These are phyloP conservation scores for Dicyrtoma fusca DNA, from an alignment of 2,888 invertebrate species.

Conservation along the genomic window DNA sequence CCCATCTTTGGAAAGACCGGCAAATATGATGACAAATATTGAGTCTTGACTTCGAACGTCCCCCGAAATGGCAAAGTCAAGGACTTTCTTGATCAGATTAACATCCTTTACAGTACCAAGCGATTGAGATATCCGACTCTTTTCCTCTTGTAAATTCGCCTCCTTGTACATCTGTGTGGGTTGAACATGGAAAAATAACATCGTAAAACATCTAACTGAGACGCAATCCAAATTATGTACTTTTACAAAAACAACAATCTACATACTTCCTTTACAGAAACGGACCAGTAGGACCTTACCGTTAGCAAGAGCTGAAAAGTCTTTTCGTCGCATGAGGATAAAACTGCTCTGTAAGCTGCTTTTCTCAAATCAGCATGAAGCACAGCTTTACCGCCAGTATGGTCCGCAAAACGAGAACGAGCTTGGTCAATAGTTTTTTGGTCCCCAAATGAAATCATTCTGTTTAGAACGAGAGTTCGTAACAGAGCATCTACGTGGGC, in stretches of 20 bases:
- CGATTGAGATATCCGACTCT: slow-evolving; percentile 83
- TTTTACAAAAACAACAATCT: no score
- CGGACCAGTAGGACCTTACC: slow-evolving; percentile 58
- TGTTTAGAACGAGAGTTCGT: slow-evolving; percentile 79
- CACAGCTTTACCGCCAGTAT: slow-evolving; percentile 66
- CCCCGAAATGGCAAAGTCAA: slow-evolving; percentile 81
- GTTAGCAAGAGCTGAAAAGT: slow-evolving; percentile 78
- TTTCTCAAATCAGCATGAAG: slow-evolving; percentile 85
- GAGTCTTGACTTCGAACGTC: slow-evolving; percentile 91
- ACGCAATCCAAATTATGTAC: no score
- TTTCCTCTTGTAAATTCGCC: slow-evolving; percentile 89
- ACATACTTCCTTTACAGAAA: neutral
- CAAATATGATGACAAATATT: slow-evolving; percentile 84
- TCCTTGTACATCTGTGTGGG: slow-evolving; percentile 69
- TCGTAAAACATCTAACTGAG: neutral
- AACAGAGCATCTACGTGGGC: slow-evolving; percentile 81
- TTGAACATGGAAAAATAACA: neutral
- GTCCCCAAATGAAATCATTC: slow-evolving; percentile 75
- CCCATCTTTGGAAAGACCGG: slow-evolving; percentile 78
- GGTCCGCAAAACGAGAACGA: slow-evolving; percentile 68
- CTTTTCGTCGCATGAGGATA: slow-evolving; percentile 71
- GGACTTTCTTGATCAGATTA: slow-evolving; percentile 71
- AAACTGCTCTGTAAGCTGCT: slow-evolving; percentile 83
- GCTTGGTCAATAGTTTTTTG: slow-evolving; percentile 74
- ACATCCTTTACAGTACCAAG: slow-evolving; percentile 79